Evolutionary conservation across 2,113 vertebrate genomes (phyloP).

Genomic region (Lepus timidus): DNA sequence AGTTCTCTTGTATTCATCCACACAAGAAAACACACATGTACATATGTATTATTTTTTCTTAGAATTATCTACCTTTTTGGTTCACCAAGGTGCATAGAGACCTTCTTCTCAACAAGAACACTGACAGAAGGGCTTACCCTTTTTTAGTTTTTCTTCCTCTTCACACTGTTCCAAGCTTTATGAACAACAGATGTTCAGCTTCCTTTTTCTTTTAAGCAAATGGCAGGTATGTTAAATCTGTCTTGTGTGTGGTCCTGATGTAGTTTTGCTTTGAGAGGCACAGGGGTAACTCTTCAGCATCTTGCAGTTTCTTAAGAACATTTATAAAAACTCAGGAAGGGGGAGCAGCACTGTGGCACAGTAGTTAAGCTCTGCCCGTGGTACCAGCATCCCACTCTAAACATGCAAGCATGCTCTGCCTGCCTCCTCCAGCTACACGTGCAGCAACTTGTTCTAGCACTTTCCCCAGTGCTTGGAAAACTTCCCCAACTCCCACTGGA

Average conservation of each 20-base stretch:
- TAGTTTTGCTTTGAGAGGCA: slow-evolving; percentile 38
- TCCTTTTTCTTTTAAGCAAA: slow-evolving; percentile 35
- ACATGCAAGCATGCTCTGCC: too few species aligned
- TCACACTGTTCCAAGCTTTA: not conserved
- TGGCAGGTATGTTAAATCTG: slow-evolving; percentile 28
- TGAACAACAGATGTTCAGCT: slow-evolving; percentile 57
- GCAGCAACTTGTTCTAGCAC: not conserved
- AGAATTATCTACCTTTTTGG: slow-evolving; percentile 3
- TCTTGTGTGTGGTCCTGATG: not conserved
- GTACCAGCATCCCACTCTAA: too few species aligned
- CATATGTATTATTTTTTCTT: not conserved
- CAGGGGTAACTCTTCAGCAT: not conserved
- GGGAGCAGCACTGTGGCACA: too few species aligned
- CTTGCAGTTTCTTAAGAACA: not conserved
- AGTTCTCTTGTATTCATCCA: not conserved
- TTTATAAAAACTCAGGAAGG: too few species aligned
- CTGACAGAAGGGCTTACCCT: not conserved
- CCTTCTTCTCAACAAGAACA: not conserved
- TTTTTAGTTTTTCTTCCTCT: not conserved
- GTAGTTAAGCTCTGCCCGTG: too few species aligned
- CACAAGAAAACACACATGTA: not conserved
- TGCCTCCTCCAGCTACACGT: not conserved
- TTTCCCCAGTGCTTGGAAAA: not conserved
- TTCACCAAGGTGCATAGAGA: not conserved
- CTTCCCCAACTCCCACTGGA: not conserved